Evolutionary conservation across 2,888 invertebrate genomes (phyloP), one percentile per base, ranked within the genome.

Genomic region (Oscheius myriophilus): DNA sequence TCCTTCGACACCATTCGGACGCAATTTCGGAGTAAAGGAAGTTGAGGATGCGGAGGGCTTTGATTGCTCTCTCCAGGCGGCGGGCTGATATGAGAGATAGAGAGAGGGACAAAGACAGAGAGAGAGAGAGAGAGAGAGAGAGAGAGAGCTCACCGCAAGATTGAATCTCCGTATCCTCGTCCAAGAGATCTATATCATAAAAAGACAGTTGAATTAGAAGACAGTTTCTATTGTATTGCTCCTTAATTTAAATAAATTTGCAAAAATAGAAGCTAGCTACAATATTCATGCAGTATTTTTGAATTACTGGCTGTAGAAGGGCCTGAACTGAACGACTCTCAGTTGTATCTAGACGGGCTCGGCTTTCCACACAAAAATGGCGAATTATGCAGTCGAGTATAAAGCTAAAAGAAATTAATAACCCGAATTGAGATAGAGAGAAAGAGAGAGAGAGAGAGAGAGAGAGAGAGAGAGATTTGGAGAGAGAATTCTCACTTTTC

Each of bases 121-220:
- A 4, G 16, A n/a, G 9, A 46, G n/a, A n/a, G n/a, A n/a, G n/a
- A n/a, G n/a, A n/a, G n/a, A n/a, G n/a, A n/a, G n/a, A n/a, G n/a
- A n/a, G n/a, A n/a, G n/a, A n/a, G n/a, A n/a, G n/a, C n/a, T n/a
- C n/a, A 54, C 54, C 54, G 14, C 63, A 63, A 18, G 1, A 18
- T 1, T 63, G 23, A 4, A 73, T 70, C 25, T 64, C 62, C n/a
- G 72, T 63, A 52, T 71, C 58, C 16, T 65, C 69, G 39, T 66
- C 64, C 7, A 76, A 62, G 25, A 53, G 70, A 54, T 76, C 76
- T 23, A 76, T 76, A 42, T 76, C 73, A 55, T 63, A 76, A 26
- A 73, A 76, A 12, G 76, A 76, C 1, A 76, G 39, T 39, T 76
- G 76, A 26, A 73, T 71, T 25, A 73, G 41, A 3, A 76, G 45